These are phyloP conservation scores for Bettongia penicillata DNA, from an alignment of 2,113 vertebrate genomes.

Conservation along the genomic window DNA sequence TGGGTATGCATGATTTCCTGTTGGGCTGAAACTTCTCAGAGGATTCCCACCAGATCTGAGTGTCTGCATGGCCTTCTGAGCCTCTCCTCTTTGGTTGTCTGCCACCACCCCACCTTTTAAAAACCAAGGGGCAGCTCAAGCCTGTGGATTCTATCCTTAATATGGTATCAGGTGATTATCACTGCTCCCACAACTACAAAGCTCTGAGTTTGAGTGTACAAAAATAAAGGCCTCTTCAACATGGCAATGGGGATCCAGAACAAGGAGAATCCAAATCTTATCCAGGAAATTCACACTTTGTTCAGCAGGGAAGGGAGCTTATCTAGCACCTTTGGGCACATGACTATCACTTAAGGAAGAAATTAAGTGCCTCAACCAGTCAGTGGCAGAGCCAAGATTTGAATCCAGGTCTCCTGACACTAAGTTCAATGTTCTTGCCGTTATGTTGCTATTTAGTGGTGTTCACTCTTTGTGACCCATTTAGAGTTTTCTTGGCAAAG, in stretches of 20 bases:
- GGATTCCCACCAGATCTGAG: neutral
- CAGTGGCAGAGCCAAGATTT: neutral
- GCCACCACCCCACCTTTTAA: neutral
- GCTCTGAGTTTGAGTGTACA: neutral
- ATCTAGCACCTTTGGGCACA: neutral
- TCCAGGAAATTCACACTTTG: neutral
- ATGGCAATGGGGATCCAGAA: neutral
- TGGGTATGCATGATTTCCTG: neutral
- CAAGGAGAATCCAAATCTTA: neutral
- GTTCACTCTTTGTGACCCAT: neutral
- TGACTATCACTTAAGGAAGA: neutral
- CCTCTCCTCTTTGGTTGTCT: neutral
- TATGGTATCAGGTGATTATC: neutral
- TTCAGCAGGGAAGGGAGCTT: neutral
- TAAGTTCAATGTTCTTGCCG: neutral
- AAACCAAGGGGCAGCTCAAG: neutral
- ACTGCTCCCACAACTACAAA: neutral
- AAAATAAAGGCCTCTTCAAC: neutral
- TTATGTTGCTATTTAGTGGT: neutral
- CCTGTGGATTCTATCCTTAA: neutral
- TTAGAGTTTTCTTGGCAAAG: neutral
- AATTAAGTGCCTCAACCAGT: neutral
- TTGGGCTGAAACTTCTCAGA: neutral
- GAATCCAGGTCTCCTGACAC: neutral
- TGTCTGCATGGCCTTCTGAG: neutral